phyloP scores from a whole-genome alignment of 1,140 invertebrate species.

The Chelonus insularis region DNA sequence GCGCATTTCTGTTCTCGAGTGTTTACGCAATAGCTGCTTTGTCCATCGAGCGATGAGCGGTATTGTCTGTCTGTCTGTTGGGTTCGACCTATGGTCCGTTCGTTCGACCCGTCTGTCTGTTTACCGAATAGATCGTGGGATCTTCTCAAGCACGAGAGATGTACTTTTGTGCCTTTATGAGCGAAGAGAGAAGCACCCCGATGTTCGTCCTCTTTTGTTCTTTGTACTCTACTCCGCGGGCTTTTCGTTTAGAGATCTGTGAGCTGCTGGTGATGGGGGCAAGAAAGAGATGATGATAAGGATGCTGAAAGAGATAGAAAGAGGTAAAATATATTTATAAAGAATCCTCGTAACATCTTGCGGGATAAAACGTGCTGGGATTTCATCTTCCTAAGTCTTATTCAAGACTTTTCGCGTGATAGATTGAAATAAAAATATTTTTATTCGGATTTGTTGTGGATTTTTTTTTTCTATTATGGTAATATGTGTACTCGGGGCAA shows the following conservation, averaged over 20 bases:
- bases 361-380: background rate
- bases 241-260: constrained; percentile 41
- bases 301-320: constrained; percentile 7
- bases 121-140: constrained; percentile 57
- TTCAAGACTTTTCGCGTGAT: too few species aligned
- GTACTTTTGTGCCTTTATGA: constrained; percentile 55
- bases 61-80: constrained; percentile 57
- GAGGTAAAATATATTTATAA: constrained; percentile 1
- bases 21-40: constrained; percentile 61
- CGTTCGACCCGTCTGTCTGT: constrained; percentile 43
- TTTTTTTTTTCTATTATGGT: too few species aligned
- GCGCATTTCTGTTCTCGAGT: constrained; percentile 44
- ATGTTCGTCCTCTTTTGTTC: constrained; percentile 49
- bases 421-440: too few species aligned
- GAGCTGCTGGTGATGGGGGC: constrained; percentile 24
- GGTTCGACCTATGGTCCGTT: constrained; percentile 35
- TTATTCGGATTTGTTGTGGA: too few species aligned
- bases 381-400: background rate
- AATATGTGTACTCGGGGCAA: too few species aligned
- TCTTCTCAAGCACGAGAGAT: constrained; percentile 41
- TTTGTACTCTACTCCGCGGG: constrained; percentile 37
- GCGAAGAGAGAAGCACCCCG: constrained; percentile 24
- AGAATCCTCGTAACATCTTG: background rate
- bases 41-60: constrained; percentile 58
- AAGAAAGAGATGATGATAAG: constrained; percentile 21